Percentiles rank a stretch among this genome's conserved stretches.
phyloP scores from a whole-genome alignment of 2,113 vertebrate genomes.

The Misgurnus anguillicaudatus region DNA sequence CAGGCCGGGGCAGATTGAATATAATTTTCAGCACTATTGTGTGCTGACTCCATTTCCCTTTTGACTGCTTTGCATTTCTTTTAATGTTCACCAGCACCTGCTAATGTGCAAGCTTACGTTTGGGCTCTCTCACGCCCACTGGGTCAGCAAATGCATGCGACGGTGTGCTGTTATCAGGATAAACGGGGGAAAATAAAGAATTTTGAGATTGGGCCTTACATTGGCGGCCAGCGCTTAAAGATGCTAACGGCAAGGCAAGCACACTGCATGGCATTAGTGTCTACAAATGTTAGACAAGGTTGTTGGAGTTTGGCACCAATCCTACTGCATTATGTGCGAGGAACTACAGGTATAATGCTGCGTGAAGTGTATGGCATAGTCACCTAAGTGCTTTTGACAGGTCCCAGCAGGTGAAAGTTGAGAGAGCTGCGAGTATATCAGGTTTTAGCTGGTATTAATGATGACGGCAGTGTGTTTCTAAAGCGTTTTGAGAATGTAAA shows the following conservation, averaged over 20 bases:
- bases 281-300: slow-evolving; percentile 74
- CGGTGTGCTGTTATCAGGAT: slow-evolving; percentile 13
- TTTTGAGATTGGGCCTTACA: not conserved
- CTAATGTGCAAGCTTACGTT: slow-evolving; percentile 42
- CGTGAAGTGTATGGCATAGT: slow-evolving; percentile 71
- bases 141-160: slow-evolving; percentile 43
- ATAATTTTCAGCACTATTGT: slow-evolving; percentile 46
- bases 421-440: slow-evolving; percentile 63
- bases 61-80: slow-evolving; percentile 47
- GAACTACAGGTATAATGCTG: slow-evolving; percentile 72
- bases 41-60: slow-evolving; percentile 47
- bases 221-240: slow-evolving; percentile 2
- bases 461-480: slow-evolving; percentile 63
- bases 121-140: slow-evolving; percentile 20
- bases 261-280: slow-evolving; percentile 72
- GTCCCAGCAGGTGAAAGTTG: slow-evolving; percentile 75
- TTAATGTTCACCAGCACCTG: slow-evolving; percentile 53
- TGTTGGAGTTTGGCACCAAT: slow-evolving; percentile 66
- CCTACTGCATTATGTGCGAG: slow-evolving; percentile 62
- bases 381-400: slow-evolving; percentile 74
- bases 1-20: slow-evolving; percentile 20
- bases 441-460: slow-evolving; percentile 65
- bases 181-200: slow-evolving; percentile 1
- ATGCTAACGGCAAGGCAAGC: slow-evolving; percentile 48
- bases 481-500: slow-evolving; percentile 56